Base-by-base conservation (phyloP, 2,797 vertebrate species). In the Pelobates cultripes region DNA sequence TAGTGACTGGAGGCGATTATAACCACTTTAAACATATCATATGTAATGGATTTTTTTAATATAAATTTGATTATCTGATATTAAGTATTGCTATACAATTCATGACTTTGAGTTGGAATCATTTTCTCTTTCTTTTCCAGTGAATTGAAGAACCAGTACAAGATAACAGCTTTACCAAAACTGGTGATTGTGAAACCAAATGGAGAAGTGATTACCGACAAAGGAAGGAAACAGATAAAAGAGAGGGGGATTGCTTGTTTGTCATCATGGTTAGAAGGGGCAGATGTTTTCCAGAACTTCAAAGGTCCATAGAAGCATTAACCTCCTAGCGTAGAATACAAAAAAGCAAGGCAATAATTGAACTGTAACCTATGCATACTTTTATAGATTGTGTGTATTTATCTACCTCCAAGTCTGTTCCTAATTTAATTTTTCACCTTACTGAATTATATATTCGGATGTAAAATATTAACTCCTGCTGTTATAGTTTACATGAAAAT, bases 231-330 rank as follows among this genome's bases (percentile, higher is more conserved):
- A 84, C 97, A 99, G 89, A 97, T 99, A 89, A 89, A 95, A 64
- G 97, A 98, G 71, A 90, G 86, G 57, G 97, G 97, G 5, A 90
- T 96, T 53, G 91, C 94, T 76, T 97, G 97, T 90, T 98, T 99
- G 92, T 88, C 87, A 86, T 91, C 89, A 91, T 99, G 98, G 97
- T 84, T 97, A 81, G 96, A 97, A 40, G 93, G 91, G 2, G 95
- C 96, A 0, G 95, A 97, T 80, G 82, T 99, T 89, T 99, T 99
- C 88, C 97, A 97, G 91, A 98, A 99, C 90, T 99, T 99, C 89
- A 94, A 73, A 45, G 61, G 10, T 28, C 17, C 3, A 41, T 64
- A 64, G 61, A 7, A 7, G 28, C 28, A 51, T 6, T 51, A 10
- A 10, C 47, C 10, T 6, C 47, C 5, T 51, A 51, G 47, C 10